phyloP scores from a whole-genome alignment of 2,888 invertebrate species.

The Dichetophora obliterata region DNA sequence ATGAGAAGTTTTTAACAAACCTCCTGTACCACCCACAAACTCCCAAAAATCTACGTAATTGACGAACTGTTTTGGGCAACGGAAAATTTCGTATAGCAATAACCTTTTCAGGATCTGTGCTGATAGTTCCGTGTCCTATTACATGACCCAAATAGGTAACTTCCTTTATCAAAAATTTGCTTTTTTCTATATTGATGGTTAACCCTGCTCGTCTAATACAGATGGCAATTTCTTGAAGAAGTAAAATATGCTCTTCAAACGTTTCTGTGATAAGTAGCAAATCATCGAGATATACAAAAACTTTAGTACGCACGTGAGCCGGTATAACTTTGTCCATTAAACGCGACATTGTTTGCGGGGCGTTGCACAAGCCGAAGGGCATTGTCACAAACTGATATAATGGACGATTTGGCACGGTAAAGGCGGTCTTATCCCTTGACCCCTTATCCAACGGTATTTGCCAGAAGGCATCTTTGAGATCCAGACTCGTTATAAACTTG shows the following conservation, averaged over 20 bases:
- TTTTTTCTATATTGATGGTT: too few species aligned
- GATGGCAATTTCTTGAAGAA: neutral
- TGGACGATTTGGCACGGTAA: too few species aligned
- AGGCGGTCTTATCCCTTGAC: too few species aligned
- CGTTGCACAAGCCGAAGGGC: too few species aligned
- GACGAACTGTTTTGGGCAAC: conserved; percentile 24
- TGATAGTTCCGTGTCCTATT: conserved; percentile 26
- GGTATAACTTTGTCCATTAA: too few species aligned
- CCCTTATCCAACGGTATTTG: too few species aligned
- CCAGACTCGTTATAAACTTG: too few species aligned
- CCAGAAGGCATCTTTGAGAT: too few species aligned
- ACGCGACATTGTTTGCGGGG: too few species aligned
- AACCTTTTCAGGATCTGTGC: conserved; percentile 38
- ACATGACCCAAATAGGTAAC: conserved; percentile 11
- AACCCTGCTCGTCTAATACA: neutral
- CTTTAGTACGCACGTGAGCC: too few species aligned
- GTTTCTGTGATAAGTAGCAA: neutral
- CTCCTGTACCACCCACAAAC: conserved; percentile 26
- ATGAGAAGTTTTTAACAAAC: conserved; percentile 2
- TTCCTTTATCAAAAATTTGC: neutral
- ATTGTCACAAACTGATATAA: too few species aligned
- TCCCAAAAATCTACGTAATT: conserved; percentile 38
- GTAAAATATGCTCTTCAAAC: neutral
- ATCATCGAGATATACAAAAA: too few species aligned
- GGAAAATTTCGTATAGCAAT: conserved; percentile 31